Evolutionary conservation across 2,113 vertebrate genomes (phyloP).

Genomic region (Hemiprocne comata): DNA sequence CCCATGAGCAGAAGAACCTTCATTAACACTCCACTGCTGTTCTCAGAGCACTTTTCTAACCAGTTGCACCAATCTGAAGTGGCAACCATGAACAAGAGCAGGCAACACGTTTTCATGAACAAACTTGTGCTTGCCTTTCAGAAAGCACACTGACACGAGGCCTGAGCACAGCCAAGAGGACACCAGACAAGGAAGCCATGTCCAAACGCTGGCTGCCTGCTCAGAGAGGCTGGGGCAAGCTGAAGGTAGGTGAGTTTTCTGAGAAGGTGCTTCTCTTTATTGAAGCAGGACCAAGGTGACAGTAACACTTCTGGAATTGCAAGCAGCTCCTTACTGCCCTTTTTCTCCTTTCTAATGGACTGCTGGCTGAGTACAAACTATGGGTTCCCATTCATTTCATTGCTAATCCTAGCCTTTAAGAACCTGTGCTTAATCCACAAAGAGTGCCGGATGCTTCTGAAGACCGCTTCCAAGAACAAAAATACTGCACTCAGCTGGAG

Average conservation of each 20-base stretch:
- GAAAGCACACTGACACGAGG: not conserved
- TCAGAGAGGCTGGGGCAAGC: not conserved
- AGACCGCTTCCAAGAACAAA: conserved; percentile 28
- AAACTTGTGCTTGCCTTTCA: conserved; percentile 1
- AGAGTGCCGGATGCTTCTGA: conserved; percentile 16
- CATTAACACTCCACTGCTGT: not conserved
- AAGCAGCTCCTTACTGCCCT: not conserved
- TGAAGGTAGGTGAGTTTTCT: not conserved
- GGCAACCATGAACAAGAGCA: conserved; percentile 13
- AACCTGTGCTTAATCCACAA: conserved; percentile 49
- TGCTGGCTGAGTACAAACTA: not conserved
- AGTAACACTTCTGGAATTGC: not conserved
- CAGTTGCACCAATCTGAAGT: not conserved
- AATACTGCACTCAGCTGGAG: conserved; percentile 37
- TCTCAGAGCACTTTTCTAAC: not conserved
- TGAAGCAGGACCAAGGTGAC: not conserved
- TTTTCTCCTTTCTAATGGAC: conserved; percentile 7
- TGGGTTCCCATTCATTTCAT: not conserved
- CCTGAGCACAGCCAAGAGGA: not conserved
- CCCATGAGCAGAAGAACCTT: conserved; percentile 9
- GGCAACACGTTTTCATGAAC: not conserved
- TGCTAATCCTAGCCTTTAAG: conserved; percentile 37
- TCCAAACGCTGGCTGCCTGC: not conserved
- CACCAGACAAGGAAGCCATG: not conserved
- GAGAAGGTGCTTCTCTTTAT: not conserved